A percentile compares a stretch with the other conserved stretches of the same genome.
phyloP scores from a whole-genome alignment of 2,113 vertebrate species.

The Gnathonemus echidnorhynchus region DNA sequence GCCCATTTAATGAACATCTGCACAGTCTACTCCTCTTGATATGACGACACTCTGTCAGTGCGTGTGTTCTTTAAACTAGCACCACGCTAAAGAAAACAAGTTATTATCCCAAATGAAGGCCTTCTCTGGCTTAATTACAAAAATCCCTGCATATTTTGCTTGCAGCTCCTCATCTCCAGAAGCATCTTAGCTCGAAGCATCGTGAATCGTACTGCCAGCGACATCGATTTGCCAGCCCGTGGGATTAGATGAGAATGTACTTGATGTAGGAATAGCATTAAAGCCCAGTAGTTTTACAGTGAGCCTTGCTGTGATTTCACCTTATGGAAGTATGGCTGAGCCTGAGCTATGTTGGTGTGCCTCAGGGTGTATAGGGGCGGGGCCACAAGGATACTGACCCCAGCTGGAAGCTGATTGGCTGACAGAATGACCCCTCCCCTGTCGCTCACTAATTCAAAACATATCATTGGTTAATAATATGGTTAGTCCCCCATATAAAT shows the following conservation, averaged over 20 bases:
- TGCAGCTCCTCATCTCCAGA: background rate
- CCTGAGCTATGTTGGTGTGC: background rate
- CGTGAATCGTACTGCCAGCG: background rate
- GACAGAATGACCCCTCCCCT: background rate
- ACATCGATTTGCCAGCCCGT: background rate
- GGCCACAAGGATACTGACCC: background rate
- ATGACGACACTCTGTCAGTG: slow-evolving; percentile 10
- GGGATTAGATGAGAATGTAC: background rate
- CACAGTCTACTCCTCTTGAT: slow-evolving; percentile 22
- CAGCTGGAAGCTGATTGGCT: background rate
- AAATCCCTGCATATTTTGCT: background rate
- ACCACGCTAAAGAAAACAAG: slow-evolving; percentile 1
- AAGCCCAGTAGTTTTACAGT: background rate
- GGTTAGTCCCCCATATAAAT: background rate
- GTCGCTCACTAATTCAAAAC: background rate
- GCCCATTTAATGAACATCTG: slow-evolving; percentile 42
- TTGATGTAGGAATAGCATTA: background rate
- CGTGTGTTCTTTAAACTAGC: background rate
- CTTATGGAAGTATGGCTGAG: background rate
- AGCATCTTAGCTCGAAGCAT: background rate
- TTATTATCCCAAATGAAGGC: slow-evolving; percentile 2
- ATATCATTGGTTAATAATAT: background rate
- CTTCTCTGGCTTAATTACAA: background rate
- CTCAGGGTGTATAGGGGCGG: background rate
- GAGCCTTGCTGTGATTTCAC: background rate